A percentile compares a stretch with the other conserved stretches of the same genome.
phyloP scores from a whole-genome alignment of 2,797 vertebrate species.

The Aythya fuligula region DNA sequence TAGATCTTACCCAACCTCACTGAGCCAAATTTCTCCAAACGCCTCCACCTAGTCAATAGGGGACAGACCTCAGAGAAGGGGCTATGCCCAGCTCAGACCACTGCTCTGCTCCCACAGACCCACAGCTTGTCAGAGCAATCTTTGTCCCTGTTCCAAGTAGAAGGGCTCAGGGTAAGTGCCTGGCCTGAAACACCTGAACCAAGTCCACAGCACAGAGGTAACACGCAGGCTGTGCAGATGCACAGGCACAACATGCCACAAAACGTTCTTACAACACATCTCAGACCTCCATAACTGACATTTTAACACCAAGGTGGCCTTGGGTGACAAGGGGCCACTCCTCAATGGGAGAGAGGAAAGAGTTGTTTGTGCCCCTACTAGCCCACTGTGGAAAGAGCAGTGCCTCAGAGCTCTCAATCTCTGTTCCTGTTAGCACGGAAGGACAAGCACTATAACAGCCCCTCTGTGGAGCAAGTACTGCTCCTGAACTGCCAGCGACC shows the following conservation, averaged over 20 bases:
- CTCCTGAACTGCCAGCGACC: not conserved
- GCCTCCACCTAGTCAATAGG: not conserved
- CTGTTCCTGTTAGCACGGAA: not conserved
- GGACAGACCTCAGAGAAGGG: not conserved
- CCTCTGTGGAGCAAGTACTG: not conserved
- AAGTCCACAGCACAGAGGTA: not conserved
- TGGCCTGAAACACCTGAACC: not conserved
- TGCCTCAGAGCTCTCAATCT: not conserved
- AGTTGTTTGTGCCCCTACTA: not conserved
- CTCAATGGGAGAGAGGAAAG: not conserved
- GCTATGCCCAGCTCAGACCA: not conserved
- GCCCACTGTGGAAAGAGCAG: not conserved
- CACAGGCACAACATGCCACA: not conserved
- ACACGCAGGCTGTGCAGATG: not conserved
- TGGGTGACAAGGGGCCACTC: not conserved
- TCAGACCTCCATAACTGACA: not conserved
- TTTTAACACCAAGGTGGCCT: not conserved
- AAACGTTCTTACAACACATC: not conserved
- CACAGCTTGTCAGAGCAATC: not conserved
- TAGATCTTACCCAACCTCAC: not conserved
- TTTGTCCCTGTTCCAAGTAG: accelerated
- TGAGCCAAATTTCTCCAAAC: not conserved
- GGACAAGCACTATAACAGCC: not conserved
- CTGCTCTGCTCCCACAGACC: not conserved
- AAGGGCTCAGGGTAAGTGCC: not conserved